These are phyloP conservation scores for Trichogramma dendrolimi DNA, from an alignment of 2,888 invertebrate species.

Conservation along the genomic window DNA sequence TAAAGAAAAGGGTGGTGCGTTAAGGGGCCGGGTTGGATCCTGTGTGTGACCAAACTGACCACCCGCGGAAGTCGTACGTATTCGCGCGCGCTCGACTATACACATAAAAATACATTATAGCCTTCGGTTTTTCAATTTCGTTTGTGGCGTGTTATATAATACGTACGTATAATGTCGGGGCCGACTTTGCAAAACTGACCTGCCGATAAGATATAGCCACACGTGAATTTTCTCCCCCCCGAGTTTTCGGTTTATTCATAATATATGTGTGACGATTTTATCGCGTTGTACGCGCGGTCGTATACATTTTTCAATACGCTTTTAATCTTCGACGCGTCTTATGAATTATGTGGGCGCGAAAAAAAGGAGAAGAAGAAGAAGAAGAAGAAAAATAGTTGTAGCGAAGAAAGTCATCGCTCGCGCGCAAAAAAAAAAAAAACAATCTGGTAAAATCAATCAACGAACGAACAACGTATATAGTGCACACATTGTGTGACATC, in stretches of 20 bases:
- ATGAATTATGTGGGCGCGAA: too few species aligned
- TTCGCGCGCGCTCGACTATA: conserved; percentile 11
- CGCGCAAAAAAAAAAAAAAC: neutral
- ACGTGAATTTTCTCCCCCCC: conserved; percentile 24
- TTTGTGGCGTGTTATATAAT: too few species aligned
- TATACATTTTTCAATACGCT: conserved; percentile 6
- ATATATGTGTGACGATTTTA: conserved; percentile 52
- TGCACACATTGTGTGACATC: too few species aligned
- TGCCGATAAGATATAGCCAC: conserved; percentile 47
- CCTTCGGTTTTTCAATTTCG: conserved; percentile 49
- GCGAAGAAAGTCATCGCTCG: neutral
- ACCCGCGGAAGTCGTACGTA: conserved; percentile 26
- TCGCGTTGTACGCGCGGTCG: conserved; percentile 40
- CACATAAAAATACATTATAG: too few species aligned
- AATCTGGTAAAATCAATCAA: neutral
- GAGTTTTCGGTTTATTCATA: conserved; percentile 48
- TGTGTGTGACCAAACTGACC: conserved; percentile 12
- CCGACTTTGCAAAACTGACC: conserved; percentile 43
- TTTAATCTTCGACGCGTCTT: too few species aligned
- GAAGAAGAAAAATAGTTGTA: conserved; percentile 2
- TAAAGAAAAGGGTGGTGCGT: too few species aligned
- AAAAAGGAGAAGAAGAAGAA: neutral
- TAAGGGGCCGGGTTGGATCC: too few species aligned
- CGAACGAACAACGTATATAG: too few species aligned
- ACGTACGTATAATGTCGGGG: conserved; percentile 48